Percentiles rank a stretch among this genome's conserved stretches.
Conservation (phyloP, 2,888 invertebrate species). For the Coenonympha arcania region DNA sequence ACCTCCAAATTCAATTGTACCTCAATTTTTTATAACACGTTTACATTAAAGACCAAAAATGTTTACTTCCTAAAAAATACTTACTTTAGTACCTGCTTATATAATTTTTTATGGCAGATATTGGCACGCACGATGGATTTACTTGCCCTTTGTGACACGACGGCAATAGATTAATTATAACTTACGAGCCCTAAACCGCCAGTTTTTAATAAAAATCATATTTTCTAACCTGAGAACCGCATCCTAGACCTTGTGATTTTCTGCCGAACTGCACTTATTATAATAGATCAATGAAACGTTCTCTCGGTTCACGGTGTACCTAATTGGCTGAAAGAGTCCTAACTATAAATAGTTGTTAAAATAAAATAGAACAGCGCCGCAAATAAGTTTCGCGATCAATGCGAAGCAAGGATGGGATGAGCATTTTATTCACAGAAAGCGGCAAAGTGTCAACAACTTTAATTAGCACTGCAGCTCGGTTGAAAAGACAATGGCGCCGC, state of each 20-base stretch:
- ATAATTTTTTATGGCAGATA: too few relatives aligned
- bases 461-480: constrained; percentile 70
- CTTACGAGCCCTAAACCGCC: too few relatives aligned
- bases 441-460: constrained; percentile 68
- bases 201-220: too few relatives aligned
- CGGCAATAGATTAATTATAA: too few relatives aligned
- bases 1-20: constrained; percentile 11
- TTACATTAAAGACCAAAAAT: background rate
- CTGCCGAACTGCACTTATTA: too few relatives aligned
- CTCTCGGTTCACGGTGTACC: too few relatives aligned
- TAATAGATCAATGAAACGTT: too few relatives aligned
- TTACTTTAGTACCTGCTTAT: too few relatives aligned
- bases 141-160: too few relatives aligned
- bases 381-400: constrained; percentile 19
- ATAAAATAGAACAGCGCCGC: constrained; percentile 11
- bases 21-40: constrained; percentile 1
- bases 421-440: constrained; percentile 42
- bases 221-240: too few relatives aligned
- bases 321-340: background rate
- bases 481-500: constrained; percentile 69
- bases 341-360: constrained; percentile 11
- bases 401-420: constrained; percentile 34
- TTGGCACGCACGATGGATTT: too few relatives aligned
- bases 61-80: background rate
- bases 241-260: too few relatives aligned